phyloP scores from a whole-genome alignment of 2,113 vertebrate species.

The Lycocorax pyrrhopterus region DNA sequence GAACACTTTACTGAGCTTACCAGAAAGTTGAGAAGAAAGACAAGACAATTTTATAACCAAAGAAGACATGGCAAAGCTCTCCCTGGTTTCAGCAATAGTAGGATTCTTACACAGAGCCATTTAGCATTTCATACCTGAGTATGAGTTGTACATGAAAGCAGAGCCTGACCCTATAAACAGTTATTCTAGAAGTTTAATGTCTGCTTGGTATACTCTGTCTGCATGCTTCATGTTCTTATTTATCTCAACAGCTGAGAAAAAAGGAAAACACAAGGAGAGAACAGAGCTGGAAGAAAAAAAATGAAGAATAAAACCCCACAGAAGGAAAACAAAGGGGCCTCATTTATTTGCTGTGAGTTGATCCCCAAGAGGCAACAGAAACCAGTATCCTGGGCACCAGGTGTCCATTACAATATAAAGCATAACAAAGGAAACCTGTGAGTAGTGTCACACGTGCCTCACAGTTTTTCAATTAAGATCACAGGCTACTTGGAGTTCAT shows the following conservation, averaged over 20 bases:
- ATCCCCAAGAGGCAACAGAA: background rate
- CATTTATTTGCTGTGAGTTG: background rate
- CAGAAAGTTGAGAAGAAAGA: background rate
- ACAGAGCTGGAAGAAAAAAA: background rate
- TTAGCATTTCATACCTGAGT: background rate
- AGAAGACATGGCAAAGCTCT: background rate
- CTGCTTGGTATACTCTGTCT: background rate
- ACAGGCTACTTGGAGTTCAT: background rate
- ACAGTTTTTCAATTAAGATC: background rate
- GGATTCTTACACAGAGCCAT: background rate
- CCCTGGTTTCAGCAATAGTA: background rate
- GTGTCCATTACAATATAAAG: background rate
- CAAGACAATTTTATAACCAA: background rate
- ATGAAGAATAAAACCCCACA: accelerated
- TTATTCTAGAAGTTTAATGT: background rate
- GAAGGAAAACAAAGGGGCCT: background rate
- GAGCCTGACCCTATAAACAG: background rate
- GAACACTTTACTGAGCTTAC: background rate
- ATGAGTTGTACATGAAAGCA: background rate
- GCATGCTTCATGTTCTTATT: background rate
- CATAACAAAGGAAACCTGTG: background rate
- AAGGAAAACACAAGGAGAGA: accelerated
- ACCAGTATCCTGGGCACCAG: background rate
- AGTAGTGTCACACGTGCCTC: background rate
- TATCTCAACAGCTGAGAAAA: background rate